Evolutionary conservation across 2,113 vertebrate genomes (phyloP).

Genomic region (Bufo bufo): DNA sequence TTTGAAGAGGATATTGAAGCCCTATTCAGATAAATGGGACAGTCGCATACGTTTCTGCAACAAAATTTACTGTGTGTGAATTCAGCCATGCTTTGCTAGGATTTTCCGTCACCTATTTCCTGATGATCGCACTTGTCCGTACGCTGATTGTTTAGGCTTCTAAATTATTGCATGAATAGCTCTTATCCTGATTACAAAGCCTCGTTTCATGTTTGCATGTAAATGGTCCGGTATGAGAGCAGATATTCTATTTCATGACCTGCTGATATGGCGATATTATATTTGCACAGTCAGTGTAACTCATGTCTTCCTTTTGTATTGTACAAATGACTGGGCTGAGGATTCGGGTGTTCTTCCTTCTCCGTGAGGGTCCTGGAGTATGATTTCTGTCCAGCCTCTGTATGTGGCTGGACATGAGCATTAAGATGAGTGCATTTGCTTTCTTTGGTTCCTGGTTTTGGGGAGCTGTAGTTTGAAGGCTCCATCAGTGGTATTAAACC

Average conservation of each 20-base stretch:
- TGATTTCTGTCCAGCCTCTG: background rate
- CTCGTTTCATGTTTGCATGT: background rate
- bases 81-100: background rate
- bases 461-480: background rate
- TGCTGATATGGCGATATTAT: constrained; percentile 12
- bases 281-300: constrained; percentile 2
- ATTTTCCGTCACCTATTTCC: background rate
- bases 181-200: background rate
- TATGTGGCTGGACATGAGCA: background rate
- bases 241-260: constrained; percentile 21
- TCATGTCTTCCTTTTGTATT: constrained; percentile 27
- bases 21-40: too few relatives aligned
- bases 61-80: too few relatives aligned
- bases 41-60: too few relatives aligned
- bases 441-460: background rate
- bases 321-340: constrained; percentile 25
- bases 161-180: background rate
- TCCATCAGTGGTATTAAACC: background rate
- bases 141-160: background rate
- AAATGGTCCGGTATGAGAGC: background rate
- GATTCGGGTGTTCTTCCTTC: constrained; percentile 1
- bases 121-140: background rate
- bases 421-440: background rate
- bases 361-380: background rate
- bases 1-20: too few relatives aligned